Conservation (phyloP, 2,797 vertebrate species). For the Ara ararauna region DNA sequence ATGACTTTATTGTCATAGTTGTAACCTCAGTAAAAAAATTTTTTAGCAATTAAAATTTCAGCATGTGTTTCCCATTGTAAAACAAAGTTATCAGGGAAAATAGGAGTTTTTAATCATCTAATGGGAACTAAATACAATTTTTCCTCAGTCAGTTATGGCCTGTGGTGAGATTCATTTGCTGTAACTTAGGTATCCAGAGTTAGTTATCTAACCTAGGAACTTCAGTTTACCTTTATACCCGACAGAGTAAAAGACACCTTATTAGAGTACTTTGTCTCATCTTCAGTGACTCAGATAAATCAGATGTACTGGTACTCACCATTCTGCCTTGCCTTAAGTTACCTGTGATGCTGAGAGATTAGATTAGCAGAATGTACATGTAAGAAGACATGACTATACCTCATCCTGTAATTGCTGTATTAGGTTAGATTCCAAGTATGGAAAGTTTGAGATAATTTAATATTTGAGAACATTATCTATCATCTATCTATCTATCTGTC, state of each 20-base stretch:
- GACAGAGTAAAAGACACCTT: neutral
- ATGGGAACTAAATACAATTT: neutral
- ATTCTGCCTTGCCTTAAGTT: neutral
- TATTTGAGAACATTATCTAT: neutral
- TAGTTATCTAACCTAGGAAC: neutral
- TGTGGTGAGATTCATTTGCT: neutral
- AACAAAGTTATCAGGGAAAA: neutral
- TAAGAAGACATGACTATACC: neutral
- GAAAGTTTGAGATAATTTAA: neutral
- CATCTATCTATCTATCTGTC: neutral
- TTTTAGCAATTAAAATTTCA: neutral
- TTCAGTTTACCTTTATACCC: neutral
- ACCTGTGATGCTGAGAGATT: neutral
- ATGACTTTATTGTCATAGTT: neutral
- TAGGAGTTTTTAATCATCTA: neutral
- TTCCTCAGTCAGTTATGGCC: neutral
- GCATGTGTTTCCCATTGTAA: neutral
- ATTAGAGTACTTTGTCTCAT: neutral
- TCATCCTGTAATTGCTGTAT: neutral
- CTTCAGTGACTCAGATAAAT: neutral
- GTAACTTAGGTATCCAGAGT: neutral
- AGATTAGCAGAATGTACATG: neutral
- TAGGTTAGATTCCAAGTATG: neutral
- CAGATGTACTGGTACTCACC: neutral
- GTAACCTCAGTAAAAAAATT: neutral